These are phyloP conservation scores for Cassiopea xamachana DNA, from an alignment of 30 jellyfish, hydroid and myxozoan species.

Conservation along the genomic window DNA sequence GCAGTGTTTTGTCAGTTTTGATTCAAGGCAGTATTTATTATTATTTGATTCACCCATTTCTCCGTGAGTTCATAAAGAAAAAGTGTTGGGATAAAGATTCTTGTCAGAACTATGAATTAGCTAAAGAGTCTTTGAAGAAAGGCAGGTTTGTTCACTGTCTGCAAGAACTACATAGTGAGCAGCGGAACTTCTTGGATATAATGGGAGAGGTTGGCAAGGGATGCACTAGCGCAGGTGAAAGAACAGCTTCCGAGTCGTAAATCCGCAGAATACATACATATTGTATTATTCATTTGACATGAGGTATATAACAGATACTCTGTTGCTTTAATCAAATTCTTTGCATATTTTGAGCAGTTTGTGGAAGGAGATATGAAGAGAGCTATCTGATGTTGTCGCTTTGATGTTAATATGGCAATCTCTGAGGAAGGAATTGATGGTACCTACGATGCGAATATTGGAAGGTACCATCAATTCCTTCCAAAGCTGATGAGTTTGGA, in stretches of 20 bases:
- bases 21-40: neutral
- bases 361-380: constrained; percentile 1
- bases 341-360: constrained; percentile 10
- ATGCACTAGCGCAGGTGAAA: neutral
- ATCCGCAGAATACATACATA: constrained; percentile 12
- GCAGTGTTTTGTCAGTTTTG: neutral
- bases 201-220: constrained; percentile 5
- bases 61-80: constrained; percentile 5
- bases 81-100: neutral
- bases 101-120: neutral
- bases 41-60: constrained; percentile 28
- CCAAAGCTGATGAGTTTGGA: neutral
- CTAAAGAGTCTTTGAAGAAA: constrained; percentile 5
- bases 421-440: neutral
- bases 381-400: constrained; percentile 19
- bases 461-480: too few species aligned
- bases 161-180: constrained; percentile 5
- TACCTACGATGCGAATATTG: neutral
- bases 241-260: neutral
- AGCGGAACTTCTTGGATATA: constrained; percentile 19
- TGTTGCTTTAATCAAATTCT: neutral
- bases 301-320: too few species aligned
- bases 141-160: constrained; percentile 6
- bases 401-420: constrained; percentile 4
- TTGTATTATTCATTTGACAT: too few species aligned